Evolutionary conservation across 1,140 invertebrate genomes (phyloP), one percentile per base, ranked within the genome.

Genomic region (Cydia splendana): DNA sequence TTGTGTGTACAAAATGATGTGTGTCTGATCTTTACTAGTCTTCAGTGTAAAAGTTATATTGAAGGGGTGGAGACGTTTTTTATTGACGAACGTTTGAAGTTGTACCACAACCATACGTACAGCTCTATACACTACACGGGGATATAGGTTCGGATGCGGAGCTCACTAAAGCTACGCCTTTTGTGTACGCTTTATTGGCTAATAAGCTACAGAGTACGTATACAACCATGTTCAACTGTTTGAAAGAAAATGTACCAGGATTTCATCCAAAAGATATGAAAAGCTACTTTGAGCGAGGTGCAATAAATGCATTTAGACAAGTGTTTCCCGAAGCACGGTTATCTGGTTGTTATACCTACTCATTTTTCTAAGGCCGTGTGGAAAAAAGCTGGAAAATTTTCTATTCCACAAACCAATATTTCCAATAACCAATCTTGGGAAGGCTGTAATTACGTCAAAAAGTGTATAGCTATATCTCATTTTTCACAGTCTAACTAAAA

Each of bases 221-320:
- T 62, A 62, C 62, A 30, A 65, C 62, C 62, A 65, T 65, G 62
- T 65, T 65, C 62, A 65, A 65, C 62, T 65, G 62, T 65, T 65
- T 65, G 62, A 65, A 65, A 65, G 62, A 65, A 65, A 65, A 65
- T 65, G 62, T 65, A 65, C 62, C 18, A 65, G 62, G 62, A 65
- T 65, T 65, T 30, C 62, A 65, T 24, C 62, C 62, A 30, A 65
- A 65, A 65, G 62, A 65, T 65, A 65, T 65, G 62, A 65, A 62
- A 62, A 24, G 62, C 28, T 10, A 65, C 9, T 65, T 65, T 65
- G 62, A 65, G 15, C 62, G 62, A 65, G 18, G 62, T 65, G 62
- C 28, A 65, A 65, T 65, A 18, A 65, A 65, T 65, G 62, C 62
- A 65, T 65, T 65, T 65, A 65, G 62, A 65, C 28, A 65, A 24